Evolutionary conservation across 2,888 invertebrate genomes (phyloP), one percentile per base, ranked within the genome.

Genomic region (Dolichomitus sp.): DNA sequence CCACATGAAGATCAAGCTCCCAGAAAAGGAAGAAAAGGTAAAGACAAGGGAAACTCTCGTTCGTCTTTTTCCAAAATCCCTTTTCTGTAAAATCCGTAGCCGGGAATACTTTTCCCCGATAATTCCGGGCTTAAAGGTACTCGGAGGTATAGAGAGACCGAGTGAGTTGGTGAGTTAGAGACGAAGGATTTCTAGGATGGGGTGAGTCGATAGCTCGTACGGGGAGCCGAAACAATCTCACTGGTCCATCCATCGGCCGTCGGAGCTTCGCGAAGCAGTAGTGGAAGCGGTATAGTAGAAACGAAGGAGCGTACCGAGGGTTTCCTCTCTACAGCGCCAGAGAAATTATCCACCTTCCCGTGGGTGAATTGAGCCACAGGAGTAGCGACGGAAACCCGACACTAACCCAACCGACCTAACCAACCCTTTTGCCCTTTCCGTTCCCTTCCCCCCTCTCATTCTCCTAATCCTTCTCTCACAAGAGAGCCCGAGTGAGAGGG

Each of bases 401-500:
- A 65, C 42, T 65, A 45, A 65, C 65, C 65, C 65, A 23, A 65
- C 65, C 65, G 27, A 81, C 83, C 68, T 76, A 76, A 73, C 76
- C 81, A 69, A 65, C 76, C 82, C 74, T 72, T 80, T 80, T 59
- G 75, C 33, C 50, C 54, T 37, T n/a, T 1, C 37, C 37, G 37
- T 37, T 6, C 76, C 27, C 68, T 76, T 40, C 52, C 84, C 81
- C 77, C 85, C 88, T 90, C 88, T 90, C 90, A 88, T 91, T 90
- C 89, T 89, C 89, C 90, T 90, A 91, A 91, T 91, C 91, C 90
- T 86, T 85, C 85, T 84, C 82, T 75, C 66, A 70, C 63, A 75
- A 78, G 81, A 76, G 79, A 72, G 66, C 65, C 73, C 74, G 77
- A 83, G 66, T 79, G 63, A 80, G 80, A 80, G 30, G 70, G 61